These are phyloP conservation scores for Scaptomyza tumidula DNA, from an alignment of 2,888 invertebrate species.

Conservation along the genomic window DNA sequence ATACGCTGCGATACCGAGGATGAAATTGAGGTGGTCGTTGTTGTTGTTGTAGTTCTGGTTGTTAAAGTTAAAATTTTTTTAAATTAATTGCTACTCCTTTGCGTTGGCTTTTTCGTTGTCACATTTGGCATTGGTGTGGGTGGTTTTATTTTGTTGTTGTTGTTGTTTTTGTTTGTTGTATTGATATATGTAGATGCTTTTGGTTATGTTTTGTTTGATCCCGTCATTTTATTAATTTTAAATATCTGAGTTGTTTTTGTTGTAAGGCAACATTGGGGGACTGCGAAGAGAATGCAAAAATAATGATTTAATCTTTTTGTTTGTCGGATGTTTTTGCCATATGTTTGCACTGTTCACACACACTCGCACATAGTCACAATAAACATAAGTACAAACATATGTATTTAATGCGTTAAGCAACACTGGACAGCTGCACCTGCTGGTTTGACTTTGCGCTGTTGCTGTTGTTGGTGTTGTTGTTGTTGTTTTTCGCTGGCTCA, in stretches of 20 bases:
- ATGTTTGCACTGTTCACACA: conserved; percentile 64
- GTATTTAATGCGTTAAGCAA: conserved; percentile 54
- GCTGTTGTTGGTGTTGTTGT: no score
- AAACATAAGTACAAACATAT: conserved; percentile 31
- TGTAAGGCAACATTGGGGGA: conserved; percentile 31
- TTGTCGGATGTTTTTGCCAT: conserved; percentile 48
- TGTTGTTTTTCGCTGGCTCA: conserved; percentile 40
- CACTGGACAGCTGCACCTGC: conserved; percentile 72
- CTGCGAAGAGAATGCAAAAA: conserved; percentile 62
- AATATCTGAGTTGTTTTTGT: conserved; percentile 16
- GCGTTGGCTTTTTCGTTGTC: conserved; percentile 64
- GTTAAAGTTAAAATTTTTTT: conserved; percentile 28
- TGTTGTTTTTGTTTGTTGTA: neutral
- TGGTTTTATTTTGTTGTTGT: conserved; percentile 4
- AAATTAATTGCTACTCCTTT: conserved; percentile 42
- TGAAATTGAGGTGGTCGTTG: conserved; percentile 1
- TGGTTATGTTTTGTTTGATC: conserved; percentile 23
- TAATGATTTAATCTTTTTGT: conserved; percentile 21
- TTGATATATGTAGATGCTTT: conserved; percentile 3
- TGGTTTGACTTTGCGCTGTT: conserved; percentile 33
- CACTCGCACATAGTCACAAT: conserved; percentile 24
- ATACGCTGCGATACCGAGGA: conserved; percentile 26
- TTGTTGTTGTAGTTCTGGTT: conserved; percentile 6
- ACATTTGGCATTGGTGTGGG: conserved; percentile 64
- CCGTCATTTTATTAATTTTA: conserved; percentile 25